These are phyloP conservation scores for Limnephilus auricula DNA, from an alignment of 2,888 invertebrate species.

Conservation along the genomic window DNA sequence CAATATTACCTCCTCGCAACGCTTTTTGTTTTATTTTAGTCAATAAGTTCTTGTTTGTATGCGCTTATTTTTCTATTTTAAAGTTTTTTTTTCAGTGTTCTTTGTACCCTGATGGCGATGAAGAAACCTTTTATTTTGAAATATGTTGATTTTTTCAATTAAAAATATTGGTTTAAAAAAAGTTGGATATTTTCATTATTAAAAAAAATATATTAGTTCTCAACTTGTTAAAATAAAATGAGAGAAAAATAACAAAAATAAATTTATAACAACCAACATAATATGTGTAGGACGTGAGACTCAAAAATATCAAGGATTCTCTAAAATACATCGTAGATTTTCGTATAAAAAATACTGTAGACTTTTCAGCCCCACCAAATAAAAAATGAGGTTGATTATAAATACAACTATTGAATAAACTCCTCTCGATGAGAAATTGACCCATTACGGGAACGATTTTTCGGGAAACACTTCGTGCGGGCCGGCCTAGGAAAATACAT, in stretches of 20 bases:
- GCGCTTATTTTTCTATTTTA: no score
- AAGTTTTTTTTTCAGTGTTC: no score
- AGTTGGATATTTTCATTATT: no score
- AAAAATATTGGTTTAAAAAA: no score
- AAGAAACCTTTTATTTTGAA: no score
- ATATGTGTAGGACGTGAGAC: not conserved
- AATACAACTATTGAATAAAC: slow-evolving; percentile 56
- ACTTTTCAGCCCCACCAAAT: not conserved
- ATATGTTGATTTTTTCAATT: no score
- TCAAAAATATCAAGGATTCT: not conserved
- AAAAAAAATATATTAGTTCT: no score
- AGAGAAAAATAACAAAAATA: not conserved
- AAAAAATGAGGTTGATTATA: slow-evolving; percentile 42
- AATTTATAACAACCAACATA: no score
- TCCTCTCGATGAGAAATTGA: slow-evolving; percentile 53
- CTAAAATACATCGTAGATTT: not conserved
- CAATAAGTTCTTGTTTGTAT: no score
- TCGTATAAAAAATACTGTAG: not conserved
- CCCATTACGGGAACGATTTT: slow-evolving; percentile 58
- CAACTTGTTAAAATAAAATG: not conserved
- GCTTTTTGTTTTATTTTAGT: no score
- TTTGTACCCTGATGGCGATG: no score
- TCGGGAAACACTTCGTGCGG: slow-evolving; percentile 59
- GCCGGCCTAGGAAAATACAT: slow-evolving; percentile 56
- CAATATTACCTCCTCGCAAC: no score